A percentile compares a stretch with the other conserved stretches of the same genome.
phyloP scores from a whole-genome alignment of 1,140 invertebrate species.

The Heliconius melpomene region DNA sequence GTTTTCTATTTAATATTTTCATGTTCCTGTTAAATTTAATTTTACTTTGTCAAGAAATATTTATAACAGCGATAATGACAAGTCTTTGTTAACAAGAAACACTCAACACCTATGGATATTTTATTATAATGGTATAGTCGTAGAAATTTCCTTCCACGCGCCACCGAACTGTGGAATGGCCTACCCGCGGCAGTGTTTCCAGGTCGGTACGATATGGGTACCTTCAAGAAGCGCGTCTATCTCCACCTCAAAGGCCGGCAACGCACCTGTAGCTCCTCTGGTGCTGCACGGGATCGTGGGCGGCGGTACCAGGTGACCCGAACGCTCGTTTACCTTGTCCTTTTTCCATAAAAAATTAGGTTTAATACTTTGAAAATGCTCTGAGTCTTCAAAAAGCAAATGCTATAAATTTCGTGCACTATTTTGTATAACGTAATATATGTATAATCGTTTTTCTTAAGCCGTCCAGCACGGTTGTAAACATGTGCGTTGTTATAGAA shows the following conservation, averaged over 20 bases:
- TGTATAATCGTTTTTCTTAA: constrained; percentile 33
- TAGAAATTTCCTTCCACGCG: too few relatives aligned
- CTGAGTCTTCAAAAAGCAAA: background rate
- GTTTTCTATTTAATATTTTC: background rate
- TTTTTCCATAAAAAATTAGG: too few relatives aligned
- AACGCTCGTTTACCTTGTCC: too few relatives aligned
- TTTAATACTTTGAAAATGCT: background rate
- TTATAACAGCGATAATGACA: background rate
- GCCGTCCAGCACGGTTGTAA: constrained; percentile 44
- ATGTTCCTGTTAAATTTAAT: background rate
- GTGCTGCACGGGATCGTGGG: too few relatives aligned
- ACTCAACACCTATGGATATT: background rate
- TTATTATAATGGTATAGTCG: background rate
- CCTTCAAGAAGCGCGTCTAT: too few relatives aligned
- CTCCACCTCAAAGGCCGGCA: too few relatives aligned
- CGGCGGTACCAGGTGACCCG: too few relatives aligned
- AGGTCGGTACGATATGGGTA: too few relatives aligned
- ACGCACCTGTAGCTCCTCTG: too few relatives aligned
- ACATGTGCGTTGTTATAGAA: constrained; percentile 36
- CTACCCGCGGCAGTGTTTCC: too few relatives aligned
- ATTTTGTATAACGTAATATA: background rate
- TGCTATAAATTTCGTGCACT: background rate
- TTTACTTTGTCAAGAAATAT: background rate
- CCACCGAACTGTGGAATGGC: too few relatives aligned
- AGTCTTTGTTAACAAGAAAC: background rate